Evolutionary conservation across 2,888 invertebrate species (phyloP), one percentile per base, ranked within the genome.

Genomic region (Drosophila percnosoma): DNA sequence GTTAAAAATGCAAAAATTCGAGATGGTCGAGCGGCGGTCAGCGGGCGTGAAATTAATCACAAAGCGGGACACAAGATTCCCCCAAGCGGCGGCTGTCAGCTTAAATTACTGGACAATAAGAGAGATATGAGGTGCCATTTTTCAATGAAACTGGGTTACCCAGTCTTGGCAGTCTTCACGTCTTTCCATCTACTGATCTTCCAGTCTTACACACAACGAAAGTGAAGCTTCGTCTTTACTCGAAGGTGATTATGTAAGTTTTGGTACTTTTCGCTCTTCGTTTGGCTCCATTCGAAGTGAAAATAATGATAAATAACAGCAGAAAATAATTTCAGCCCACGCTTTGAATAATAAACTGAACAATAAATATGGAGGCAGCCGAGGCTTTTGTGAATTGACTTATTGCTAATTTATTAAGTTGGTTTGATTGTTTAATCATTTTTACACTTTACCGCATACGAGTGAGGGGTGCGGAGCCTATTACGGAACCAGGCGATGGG

Each of bases 351-450:
- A 79, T 67, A 62, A 77, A 61, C 45, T 63, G 65, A 69, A 73
- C 77, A 67, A 77, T 70, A 68, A 77, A 60, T 86, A 76, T 53
- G 53, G 81, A 78, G 8, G 24, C 72, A 63, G 71, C 75, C 54
- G 52, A 54, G 53, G 73, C 75, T 66, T 75, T 82, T 73, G 64
- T 79, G 78, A 66, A 73, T 87, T 83, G 86, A 88, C 86, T 83
- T 86, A 90, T 88, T 71, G 90, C 89, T 83, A 87, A 90, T 90
- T 90, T 83, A 87, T 81, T 76, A 68, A 68, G 67, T 71, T 66
- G 68, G 68, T 68, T 72, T 72, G 68, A 80, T 90, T 74, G 83
- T 82, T 83, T 68, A 85, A 77, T 88, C 74, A 86, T 76, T 88
- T 87, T 77, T 85, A 80, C 90, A 88, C 88, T 74, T 73, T 67